Conservation (phyloP, 2,888 invertebrate species). For the Brachypterus glaber region DNA sequence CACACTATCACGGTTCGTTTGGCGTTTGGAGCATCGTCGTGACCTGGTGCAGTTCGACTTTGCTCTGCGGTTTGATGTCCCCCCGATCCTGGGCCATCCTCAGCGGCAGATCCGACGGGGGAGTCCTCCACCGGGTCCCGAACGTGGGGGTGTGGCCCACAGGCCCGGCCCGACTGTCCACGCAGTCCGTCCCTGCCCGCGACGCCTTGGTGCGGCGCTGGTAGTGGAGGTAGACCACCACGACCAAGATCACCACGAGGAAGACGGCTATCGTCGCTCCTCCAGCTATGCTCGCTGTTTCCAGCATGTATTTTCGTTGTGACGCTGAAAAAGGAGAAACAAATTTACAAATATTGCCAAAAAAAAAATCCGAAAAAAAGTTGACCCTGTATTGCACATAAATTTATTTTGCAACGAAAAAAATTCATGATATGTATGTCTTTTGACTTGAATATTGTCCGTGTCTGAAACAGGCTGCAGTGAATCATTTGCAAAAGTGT, state of each 20-base stretch:
- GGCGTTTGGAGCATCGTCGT: constrained; percentile 29
- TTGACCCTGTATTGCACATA: too few species aligned
- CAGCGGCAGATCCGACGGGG: constrained; percentile 21
- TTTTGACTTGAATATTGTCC: too few species aligned
- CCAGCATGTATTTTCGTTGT: constrained; percentile 73
- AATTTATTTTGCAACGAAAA: too few species aligned
- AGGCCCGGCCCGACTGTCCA: constrained; percentile 30
- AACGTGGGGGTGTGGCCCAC: constrained; percentile 33
- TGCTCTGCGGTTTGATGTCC: constrained; percentile 25
- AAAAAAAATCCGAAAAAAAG: too few species aligned
- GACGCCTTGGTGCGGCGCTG: constrained; percentile 46
- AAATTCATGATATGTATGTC: too few species aligned
- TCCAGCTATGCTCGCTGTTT: constrained; percentile 80
- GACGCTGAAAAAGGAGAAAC: constrained; percentile 48
- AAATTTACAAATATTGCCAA: too few species aligned
- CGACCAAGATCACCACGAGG: constrained; percentile 58
- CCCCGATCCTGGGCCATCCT: constrained; percentile 22
- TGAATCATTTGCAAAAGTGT: too few species aligned
- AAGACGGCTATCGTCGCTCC: constrained; percentile 67
- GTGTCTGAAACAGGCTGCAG: too few species aligned
- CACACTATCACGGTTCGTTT: constrained; percentile 20
- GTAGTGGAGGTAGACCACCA: constrained; percentile 56
- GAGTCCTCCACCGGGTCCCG: constrained; percentile 35
- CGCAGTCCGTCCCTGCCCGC: constrained; percentile 33
- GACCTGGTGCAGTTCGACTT: constrained; percentile 32